Base-by-base conservation (phyloP, 2,888 invertebrate species). In the Clistopyga incitator region DNA sequence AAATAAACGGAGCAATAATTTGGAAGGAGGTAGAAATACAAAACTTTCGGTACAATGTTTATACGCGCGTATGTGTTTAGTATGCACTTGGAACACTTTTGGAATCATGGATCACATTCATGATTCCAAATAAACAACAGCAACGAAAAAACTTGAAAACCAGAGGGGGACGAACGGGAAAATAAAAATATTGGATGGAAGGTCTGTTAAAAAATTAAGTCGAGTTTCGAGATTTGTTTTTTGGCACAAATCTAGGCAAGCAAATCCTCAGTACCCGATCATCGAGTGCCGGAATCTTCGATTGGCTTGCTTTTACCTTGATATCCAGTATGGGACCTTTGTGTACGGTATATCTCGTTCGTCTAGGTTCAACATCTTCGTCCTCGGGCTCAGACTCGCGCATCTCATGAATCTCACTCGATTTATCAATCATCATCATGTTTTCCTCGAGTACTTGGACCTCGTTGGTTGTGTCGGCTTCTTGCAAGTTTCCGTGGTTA, bases 251-350 rank as follows among this genome's bases (percentile, higher is more conserved):
- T 61, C 50, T 74, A 61, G 18, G n/a, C 74, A 56, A 47, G 47
- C 78, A 38, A 59, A 64, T 70, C 74, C 64, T 75, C 65, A 56
- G 64, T 18, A 71, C 18, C 2, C 76, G 79, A 23, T 67, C 11
- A 20, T 47, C 15, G 23, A 59, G n/a, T 20, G 38, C 38, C 68
- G 45, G n/a, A 8, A 18, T 11, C 72, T 70, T 74, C 56, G 20
- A 18, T 71, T 50, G 15, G 3, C 65, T 47, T 29, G 72, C 6
- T 84, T 89, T 90, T 91, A 93, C 93, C 92, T 93, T 93, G 80
- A 93, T 91, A 85, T 92, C 92, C 86, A 93, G 89, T 85, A 93
- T 92, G 47, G 93, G 93, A 78, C 93, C 93, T 84, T 91, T 93
- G 86, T 93, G 93, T 61, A 88, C 88, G 15, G 90, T 89, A 77